Base-by-base conservation (phyloP, 92 coral and sea anemone species). In the Porites rus region DNA sequence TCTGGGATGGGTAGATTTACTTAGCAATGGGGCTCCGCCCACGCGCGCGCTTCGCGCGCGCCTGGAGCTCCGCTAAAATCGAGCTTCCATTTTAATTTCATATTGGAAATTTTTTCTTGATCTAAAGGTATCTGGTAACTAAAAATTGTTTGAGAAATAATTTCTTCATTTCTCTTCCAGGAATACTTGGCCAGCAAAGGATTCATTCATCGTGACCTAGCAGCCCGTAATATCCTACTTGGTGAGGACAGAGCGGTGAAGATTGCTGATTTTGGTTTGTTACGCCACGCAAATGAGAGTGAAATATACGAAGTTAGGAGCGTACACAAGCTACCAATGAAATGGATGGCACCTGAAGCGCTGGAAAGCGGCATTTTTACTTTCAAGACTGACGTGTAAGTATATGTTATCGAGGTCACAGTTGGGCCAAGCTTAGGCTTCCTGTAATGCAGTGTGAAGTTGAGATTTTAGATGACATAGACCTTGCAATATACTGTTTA, bases 211-310 rank as follows among this genome's bases (percentile, higher is more conserved):
- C 85, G 85, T 51, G 85, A 80, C 25, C 58, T 80, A 20, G 85
- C 85, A 51, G 85, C 85, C 62, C 76, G 85, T 52, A 80, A 80
- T 53, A 52, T 80, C 25, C 85, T 80, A 54, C 53, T 80, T 24
- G 85, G 85, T 31, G 76, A 80, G 17, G 76, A 56, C 76, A 80
- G 65, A 67, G 50, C 65, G 6, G 85, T 80, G 51, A 80, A 80
- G 28, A 80, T 69, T 31, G 85, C 85, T 68, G 85, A 80, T 58
- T 80, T 80, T 28, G 85, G 85, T 51, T 58, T 80, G 85, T 22
- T 80, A 11, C 85, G 85, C 16, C 61, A 1, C 4, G 16, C 17
- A 10, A 56, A 56, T 11, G 61, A 56, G 61, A 14, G 17, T 56
- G 61, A 56, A 1, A 56, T 56, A 56, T 56, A 56, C 61, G 61